These are phyloP conservation scores for Druon quercuslanigerum DNA, from an alignment of 1,140 invertebrate genomes.

Conservation along the genomic window DNA sequence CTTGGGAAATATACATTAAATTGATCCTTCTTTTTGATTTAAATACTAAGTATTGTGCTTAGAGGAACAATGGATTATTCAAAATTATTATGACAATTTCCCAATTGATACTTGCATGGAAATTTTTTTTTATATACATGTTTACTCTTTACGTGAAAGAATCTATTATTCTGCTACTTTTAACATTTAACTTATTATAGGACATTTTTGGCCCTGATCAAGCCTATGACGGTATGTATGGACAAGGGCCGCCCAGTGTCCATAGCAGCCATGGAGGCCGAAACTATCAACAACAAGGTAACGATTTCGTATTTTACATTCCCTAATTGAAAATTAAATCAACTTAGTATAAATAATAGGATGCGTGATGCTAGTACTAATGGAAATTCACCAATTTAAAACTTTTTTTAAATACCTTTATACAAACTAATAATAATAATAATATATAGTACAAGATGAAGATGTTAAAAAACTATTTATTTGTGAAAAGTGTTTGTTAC, in stretches of 20 bases:
- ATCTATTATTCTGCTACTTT: slow-evolving; percentile 32
- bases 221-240: slow-evolving; percentile 93
- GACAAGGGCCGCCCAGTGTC: slow-evolving; percentile 87
- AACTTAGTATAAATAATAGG: no score
- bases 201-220: slow-evolving; percentile 95
- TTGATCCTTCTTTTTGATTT: no score
- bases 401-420: no score
- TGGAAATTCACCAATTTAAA: no score
- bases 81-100: slow-evolving; percentile 47
- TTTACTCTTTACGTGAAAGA: background rate
- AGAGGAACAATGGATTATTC: slow-evolving; percentile 24
- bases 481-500: no score
- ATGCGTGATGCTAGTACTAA: no score
- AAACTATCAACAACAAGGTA: slow-evolving; percentile 90
- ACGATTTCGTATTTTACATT: slow-evolving; percentile 60
- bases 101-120: slow-evolving; percentile 7
- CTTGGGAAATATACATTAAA: no score
- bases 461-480: no score
- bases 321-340: background rate
- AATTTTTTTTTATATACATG: no score
- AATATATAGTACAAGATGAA: no score
- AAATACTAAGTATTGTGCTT: slow-evolving; percentile 32
- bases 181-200: slow-evolving; percentile 76
- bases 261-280: slow-evolving; percentile 85
- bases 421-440: no score